Base-by-base conservation (phyloP, 2,113 vertebrate genomes). In the Azemiops feae region DNA sequence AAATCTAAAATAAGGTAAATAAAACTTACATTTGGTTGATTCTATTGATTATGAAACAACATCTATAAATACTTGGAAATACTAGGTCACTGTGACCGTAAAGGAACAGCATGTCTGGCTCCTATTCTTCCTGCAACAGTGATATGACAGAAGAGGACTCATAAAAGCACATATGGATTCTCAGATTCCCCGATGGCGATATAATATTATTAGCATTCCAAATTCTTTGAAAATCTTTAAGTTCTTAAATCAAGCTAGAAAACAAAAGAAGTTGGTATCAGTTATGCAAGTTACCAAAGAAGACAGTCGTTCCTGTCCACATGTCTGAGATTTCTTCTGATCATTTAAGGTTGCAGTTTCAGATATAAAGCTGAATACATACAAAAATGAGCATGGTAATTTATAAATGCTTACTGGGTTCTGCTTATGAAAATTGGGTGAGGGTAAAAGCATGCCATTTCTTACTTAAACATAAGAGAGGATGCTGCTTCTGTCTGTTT, bases 221-320 rank as follows among this genome's bases (percentile, higher is more conserved):
- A 3, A 9, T 30, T 92, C 89, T 64, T 85, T 1, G 1, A 94
- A 89, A 90, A 60, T 50, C 20, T 93, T 91, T 27, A 93, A 88
- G 8, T n/a, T 3, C 64, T 91, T 94, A 92, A 93, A 89, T 55
- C 60, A 94, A 96, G 74, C 10, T 47, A 10, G 47, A 90, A n/a
- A 94, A 92, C 43, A 94, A 43, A 95, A 64, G 2, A 50, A 58
- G 89, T 89, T 93, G 2, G 10, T 81, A 93, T 58, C 0, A 45
- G 4, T 93, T 64, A 43, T 86, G 89, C 11, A 93, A 53, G 55
- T 53, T 90, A 93, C 43, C 88, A 90, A 69, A 93, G 81, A 74
- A 87, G 92, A 52, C 88, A 53, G 55, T 90, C 86, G 54, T 86
- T 90, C 69, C 53, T 92, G 30, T 86, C 34, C 54, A 58, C 39